These are phyloP conservation scores for Brachyptera risi DNA, from an alignment of 2,888 invertebrate species.

Conservation along the genomic window DNA sequence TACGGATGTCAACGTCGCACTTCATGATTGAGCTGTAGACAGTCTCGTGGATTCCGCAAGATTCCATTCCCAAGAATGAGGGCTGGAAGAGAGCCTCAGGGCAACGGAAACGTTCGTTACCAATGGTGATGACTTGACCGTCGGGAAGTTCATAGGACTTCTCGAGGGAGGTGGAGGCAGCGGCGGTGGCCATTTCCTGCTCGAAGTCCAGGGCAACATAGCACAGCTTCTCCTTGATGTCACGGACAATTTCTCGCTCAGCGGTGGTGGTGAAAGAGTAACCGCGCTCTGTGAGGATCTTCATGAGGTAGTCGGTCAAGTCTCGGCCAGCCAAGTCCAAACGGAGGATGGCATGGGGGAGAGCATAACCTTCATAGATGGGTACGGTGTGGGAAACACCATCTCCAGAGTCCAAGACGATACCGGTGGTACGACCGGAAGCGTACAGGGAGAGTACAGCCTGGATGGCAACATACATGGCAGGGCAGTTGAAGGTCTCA, in stretches of 20 bases:
- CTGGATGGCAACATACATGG: conserved; percentile 51
- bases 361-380: conserved; percentile 61
- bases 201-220: conserved; percentile 86
- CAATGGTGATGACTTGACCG: conserved; percentile 89
- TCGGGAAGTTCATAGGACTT: conserved; percentile 89
- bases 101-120: conserved; percentile 88
- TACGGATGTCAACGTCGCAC: conserved; percentile 93
- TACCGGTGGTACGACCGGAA: conserved; percentile 48
- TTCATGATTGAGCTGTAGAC: conserved; percentile 97
- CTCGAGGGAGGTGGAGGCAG: conserved; percentile 84
- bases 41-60: conserved; percentile 89
- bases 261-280: conserved; percentile 93
- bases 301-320: conserved; percentile 96
- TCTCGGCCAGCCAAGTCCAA: conserved; percentile 94
- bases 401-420: conserved; percentile 49
- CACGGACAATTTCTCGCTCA: conserved; percentile 90
- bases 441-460: conserved; percentile 50
- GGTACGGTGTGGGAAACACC: conserved; percentile 50
- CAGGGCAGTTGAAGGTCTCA: conserved; percentile 47
- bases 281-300: conserved; percentile 92
- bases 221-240: conserved; percentile 90
- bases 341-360: conserved; percentile 95
- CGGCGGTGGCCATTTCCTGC: conserved; percentile 89
- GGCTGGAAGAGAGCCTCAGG: conserved; percentile 67
- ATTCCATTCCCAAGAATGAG: conserved; percentile 78